Evolutionary conservation across 2,888 invertebrate species (phyloP), one percentile per base, ranked within the genome.

Genomic region (Eurytoma adleriae): DNA sequence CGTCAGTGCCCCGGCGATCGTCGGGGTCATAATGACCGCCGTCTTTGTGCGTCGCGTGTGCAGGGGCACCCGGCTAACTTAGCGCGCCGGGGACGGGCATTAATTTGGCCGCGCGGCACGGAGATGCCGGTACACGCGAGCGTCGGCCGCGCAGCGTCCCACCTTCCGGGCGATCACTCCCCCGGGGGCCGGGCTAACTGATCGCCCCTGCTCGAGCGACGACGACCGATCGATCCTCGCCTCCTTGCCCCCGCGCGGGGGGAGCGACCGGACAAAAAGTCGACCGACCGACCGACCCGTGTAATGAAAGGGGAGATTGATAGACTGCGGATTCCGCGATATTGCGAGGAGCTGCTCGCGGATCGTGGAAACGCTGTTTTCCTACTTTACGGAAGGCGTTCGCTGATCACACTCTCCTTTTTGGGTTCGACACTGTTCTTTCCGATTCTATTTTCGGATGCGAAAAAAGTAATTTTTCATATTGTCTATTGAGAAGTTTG

Each of bases 21-120:
- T 40, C 73, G 72, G 69, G 73, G 52, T 82, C 81, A 83, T 85
- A 79, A 83, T 82, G 79, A 73, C 71, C 73, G 76, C 14, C 71
- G 79, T 69, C 69, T 78, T 30, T 73, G 56, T 13, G 50, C 12
- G 59, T 18, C 57, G n/a, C 40, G 2, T 7, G 62, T 62, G n/a
- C 4, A n/a, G 10, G 40, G 10, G 40, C 40, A 10, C 40, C 40
- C 57, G 40, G 73, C 50, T 64, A 64, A 68, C 24, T 79, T 66
- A 70, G 48, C 50, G 68, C 56, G 87, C 85, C 54, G 83, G 86
- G 86, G 88, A 88, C 88, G 86, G 84, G 85, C 89, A 90, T 90
- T 90, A 90, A 90, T 90, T 89, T 87, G 52, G 85, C 87, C 86
- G 85, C 85, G 85, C 82, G 83, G 84, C 10, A 10, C 83, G 84